These are phyloP conservation scores for Tapirus indicus DNA, from an alignment of 2,797 vertebrate genomes.

Conservation along the genomic window DNA sequence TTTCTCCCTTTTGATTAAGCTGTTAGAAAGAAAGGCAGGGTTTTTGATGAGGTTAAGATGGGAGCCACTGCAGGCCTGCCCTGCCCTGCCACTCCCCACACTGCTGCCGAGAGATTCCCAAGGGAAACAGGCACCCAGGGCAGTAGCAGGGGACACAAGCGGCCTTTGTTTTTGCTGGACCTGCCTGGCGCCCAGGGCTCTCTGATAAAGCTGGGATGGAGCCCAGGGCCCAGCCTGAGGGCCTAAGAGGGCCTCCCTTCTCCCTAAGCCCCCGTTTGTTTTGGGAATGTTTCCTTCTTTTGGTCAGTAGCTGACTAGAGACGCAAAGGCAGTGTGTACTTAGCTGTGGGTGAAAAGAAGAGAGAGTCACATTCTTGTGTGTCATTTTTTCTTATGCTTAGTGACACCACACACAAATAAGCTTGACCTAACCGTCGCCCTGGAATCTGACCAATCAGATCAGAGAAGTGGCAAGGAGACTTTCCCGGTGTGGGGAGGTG, in stretches of 20 bases:
- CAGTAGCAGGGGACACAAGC: background rate
- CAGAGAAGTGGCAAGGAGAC: background rate
- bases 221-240: background rate
- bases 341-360: constrained; percentile 33
- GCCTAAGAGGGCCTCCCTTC: background rate
- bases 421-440: constrained; percentile 18
- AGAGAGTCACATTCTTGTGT: constrained; percentile 34
- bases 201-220: background rate
- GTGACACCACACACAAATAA: constrained; percentile 57
- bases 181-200: background rate
- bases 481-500: background rate
- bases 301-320: background rate
- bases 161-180: background rate
- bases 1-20: constrained; percentile 29
- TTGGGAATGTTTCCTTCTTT: background rate
- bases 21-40: constrained; percentile 43
- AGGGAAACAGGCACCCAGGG: constrained; percentile 6
- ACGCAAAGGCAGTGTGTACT: background rate
- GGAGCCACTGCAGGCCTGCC: background rate
- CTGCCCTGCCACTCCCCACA: background rate
- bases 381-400: constrained; percentile 41
- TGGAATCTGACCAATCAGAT: constrained; percentile 77
- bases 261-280: background rate
- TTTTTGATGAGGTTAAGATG: background rate
- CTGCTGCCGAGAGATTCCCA: constrained; percentile 21